These are phyloP conservation scores for Carpatolechia fugitivella DNA, from an alignment of 2,888 invertebrate species.

Conservation along the genomic window DNA sequence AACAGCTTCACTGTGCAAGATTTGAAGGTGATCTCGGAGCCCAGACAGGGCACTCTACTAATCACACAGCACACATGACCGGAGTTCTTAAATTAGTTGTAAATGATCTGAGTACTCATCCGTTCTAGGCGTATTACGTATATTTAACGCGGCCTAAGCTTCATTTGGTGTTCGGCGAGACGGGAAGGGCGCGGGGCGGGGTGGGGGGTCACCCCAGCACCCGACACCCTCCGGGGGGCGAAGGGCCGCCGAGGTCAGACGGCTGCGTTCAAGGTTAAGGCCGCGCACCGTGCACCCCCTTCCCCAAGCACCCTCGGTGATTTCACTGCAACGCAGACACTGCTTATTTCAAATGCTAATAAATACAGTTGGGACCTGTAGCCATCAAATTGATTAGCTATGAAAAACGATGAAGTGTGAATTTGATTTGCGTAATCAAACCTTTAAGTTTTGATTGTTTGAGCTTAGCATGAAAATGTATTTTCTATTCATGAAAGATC, in stretches of 20 bases:
- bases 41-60: not conserved
- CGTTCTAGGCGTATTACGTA: slow-evolving; percentile 31
- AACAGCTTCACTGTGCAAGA: too few relatives aligned
- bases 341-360: slow-evolving; percentile 21
- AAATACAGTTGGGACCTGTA: slow-evolving; percentile 2
- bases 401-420: not conserved
- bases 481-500: not conserved
- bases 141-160: slow-evolving; percentile 54
- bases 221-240: slow-evolving; percentile 23
- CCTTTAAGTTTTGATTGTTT: not conserved
- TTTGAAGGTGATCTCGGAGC: too few relatives aligned
- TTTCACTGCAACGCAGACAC: slow-evolving; percentile 32
- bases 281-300: slow-evolving; percentile 35
- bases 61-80: not conserved
- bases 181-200: slow-evolving; percentile 35
- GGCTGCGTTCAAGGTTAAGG: slow-evolving; percentile 76
- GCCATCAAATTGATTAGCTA: not conserved
- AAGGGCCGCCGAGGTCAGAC: slow-evolving; percentile 54
- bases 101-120: not conserved
- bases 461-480: not conserved
- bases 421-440: not conserved
- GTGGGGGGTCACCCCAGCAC: slow-evolving; percentile 24
- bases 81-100: not conserved
- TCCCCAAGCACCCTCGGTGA: slow-evolving; percentile 34
- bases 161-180: slow-evolving; percentile 50